Conservation (phyloP, 2,797 vertebrate species). For the Austrolebias charrua region DNA sequence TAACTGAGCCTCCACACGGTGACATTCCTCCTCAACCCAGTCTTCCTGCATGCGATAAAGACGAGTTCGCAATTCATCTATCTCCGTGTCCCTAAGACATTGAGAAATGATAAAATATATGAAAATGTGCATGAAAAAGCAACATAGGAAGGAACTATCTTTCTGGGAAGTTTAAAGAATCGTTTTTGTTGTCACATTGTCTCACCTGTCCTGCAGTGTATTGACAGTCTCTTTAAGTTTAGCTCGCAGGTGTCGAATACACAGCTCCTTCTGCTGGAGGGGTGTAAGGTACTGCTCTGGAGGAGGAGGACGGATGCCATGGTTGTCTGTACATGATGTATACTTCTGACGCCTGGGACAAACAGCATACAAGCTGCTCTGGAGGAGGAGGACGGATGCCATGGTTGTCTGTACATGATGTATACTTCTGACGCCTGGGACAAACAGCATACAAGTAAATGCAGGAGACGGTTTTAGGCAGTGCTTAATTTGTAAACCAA, state of each 20-base stretch:
- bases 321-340: conserved; percentile 95
- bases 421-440: conserved; percentile 89
- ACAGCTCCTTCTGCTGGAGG: conserved; percentile 98
- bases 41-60: conserved; percentile 97
- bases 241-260: conserved; percentile 92
- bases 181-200: not conserved
- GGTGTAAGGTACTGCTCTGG: conserved; percentile 98
- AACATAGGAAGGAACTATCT: no score
- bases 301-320: conserved; percentile 93
- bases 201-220: conserved; percentile 92
- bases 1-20: conserved; percentile 96
- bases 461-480: not conserved
- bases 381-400: conserved; percentile 94
- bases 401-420: conserved; percentile 96
- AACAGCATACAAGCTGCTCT: conserved; percentile 88
- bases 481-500: no score
- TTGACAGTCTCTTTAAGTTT: conserved; percentile 91
- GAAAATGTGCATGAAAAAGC: not conserved
- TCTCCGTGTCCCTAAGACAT: conserved; percentile 86
- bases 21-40: conserved; percentile 99
- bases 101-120: not conserved
- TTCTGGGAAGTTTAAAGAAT: no score
- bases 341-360: conserved; percentile 88
- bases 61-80: conserved; percentile 90
- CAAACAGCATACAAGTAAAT: conserved; percentile 1